Conservation (phyloP, 2,797 vertebrate species). For the Microctenopoma steveboyesi region DNA sequence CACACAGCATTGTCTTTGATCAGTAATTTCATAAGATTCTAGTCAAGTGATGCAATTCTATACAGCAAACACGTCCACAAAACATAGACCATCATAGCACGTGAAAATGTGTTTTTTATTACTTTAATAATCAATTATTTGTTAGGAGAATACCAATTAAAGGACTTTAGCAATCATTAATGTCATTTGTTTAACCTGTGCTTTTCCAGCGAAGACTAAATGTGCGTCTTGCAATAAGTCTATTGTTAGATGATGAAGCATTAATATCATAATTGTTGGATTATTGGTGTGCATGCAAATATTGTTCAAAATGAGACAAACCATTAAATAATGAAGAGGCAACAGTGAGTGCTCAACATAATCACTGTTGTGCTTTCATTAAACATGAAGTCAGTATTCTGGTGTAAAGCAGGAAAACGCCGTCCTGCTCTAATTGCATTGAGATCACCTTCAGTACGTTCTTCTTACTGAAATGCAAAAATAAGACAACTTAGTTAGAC, state of each 20-base stretch:
- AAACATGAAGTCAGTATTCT: not conserved
- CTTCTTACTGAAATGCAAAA: no score
- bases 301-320: not conserved
- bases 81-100: no score
- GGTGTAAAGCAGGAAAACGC: not conserved
- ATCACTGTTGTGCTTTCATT: not conserved
- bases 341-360: not conserved
- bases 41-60: no score
- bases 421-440: no score
- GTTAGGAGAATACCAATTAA: not conserved
- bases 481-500: no score
- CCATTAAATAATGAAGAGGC: not conserved
- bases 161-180: not conserved
- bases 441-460: no score
- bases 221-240: not conserved
- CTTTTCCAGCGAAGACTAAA: not conserved
- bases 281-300: slow-evolving; percentile 3
- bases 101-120: no score
- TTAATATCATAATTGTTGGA: slow-evolving; percentile 15
- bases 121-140: no score
- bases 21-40: no score
- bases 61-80: no score
- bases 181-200: slow-evolving; percentile 17
- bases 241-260: slow-evolving; percentile 11
- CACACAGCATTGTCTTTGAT: no score